Evolutionary conservation across 2,888 invertebrate genomes (phyloP), one percentile per base, ranked within the genome.

Genomic region (Lumbricus terrestris): DNA sequence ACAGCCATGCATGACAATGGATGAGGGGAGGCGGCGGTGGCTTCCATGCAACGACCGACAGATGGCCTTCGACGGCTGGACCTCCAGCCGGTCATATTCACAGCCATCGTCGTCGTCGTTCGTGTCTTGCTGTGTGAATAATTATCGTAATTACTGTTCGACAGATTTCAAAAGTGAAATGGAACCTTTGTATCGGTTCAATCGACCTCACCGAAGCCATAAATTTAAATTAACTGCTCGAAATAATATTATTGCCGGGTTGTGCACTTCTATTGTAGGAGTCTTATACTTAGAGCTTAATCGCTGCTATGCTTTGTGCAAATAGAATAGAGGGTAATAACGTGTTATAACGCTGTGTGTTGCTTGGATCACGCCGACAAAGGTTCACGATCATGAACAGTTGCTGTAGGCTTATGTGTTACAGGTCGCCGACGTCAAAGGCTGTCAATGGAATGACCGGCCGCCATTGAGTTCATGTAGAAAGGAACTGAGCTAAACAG

Each of bases 61-160:
- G 85, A 85, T 85, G 85, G 18, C 35, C 23, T 0, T 8, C 11
- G 69, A 11, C 69, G 69, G 69, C 85, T 85, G 85, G 34, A 85
- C 37, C 18, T 34, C 23, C 85, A 85, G 85, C 85, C 23, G 34
- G 37, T 35, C n/a, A 33, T 85, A 34, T n/a, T n/a, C n/a, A n/a
- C n/a, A n/a, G n/a, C n/a, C n/a, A n/a, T n/a, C n/a, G n/a, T n/a
- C n/a, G n/a, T n/a, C n/a, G n/a, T 20, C 34, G 85, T 13, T 6
- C 35, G 8, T 85, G 20, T 35, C 85, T 85, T 34, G 85, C 85
- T 37, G 85, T 5, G 85, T 23, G 34, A 85, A n/a, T n/a, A n/a
- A 85, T 85, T 85, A 85, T 35, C 15, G 37, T 85, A 85, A 85
- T 85, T 85, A 37, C 85, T 85, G 23, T 34, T 85, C 85, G 34